Conservation (phyloP, 2,888 invertebrate species). For the Scelioninae gen. 1 region DNA sequence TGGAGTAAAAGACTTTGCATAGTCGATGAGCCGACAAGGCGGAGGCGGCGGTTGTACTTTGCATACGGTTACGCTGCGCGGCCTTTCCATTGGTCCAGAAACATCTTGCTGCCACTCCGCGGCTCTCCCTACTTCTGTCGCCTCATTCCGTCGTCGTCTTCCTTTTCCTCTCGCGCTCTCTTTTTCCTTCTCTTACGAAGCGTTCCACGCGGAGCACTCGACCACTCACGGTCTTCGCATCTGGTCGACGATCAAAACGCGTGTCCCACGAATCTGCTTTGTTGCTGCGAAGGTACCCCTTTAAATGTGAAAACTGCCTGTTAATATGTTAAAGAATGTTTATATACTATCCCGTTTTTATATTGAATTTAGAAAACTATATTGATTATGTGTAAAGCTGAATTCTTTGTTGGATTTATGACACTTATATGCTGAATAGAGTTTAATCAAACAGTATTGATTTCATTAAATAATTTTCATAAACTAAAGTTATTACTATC, state of each 20-base stretch:
- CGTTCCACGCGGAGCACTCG: constrained; percentile 48
- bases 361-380: too few species aligned
- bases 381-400: too few species aligned
- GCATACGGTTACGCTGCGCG: constrained; percentile 80
- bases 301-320: too few species aligned
- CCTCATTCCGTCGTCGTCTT: constrained; percentile 66
- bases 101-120: constrained; percentile 59
- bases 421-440: too few species aligned
- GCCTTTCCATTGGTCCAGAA: constrained; percentile 82
- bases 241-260: constrained; percentile 64
- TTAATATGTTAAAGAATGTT: too few species aligned
- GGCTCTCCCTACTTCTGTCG: constrained; percentile 69
- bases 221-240: constrained; percentile 61
- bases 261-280: constrained; percentile 56
- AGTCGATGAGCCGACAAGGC: constrained; percentile 68
- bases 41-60: constrained; percentile 77
- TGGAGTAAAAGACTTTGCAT: constrained; percentile 67
- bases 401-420: too few species aligned
- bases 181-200: constrained; percentile 63
- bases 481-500: too few species aligned
- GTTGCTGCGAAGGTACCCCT: constrained; percentile 22
- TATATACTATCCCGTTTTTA: too few species aligned
- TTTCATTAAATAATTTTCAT: too few species aligned
- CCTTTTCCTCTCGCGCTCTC: constrained; percentile 65
- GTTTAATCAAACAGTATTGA: too few species aligned